A percentile compares a stretch with the other conserved stretches of the same genome.
phyloP scores from a whole-genome alignment of 2,888 invertebrate species.

The Erpobdella octoculata region DNA sequence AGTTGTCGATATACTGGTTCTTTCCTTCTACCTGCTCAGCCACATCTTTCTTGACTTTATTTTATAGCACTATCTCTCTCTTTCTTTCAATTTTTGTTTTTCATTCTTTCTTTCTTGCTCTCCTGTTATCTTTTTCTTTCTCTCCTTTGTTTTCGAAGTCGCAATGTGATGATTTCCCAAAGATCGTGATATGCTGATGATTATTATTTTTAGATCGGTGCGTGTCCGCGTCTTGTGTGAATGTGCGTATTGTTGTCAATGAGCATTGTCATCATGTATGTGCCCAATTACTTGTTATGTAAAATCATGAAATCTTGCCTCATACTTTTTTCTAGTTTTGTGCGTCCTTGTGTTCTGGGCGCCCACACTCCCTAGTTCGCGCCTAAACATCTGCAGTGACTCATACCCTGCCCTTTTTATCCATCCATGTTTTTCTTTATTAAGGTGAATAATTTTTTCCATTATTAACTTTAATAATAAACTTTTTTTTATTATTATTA shows the following conservation, averaged over 20 bases:
- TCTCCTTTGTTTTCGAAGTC: neutral
- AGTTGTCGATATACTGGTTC: neutral
- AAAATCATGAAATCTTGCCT: conserved; percentile 7
- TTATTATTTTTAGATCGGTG: no score
- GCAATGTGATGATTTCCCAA: neutral
- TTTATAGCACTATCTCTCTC: neutral
- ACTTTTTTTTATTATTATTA: no score
- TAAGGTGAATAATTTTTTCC: no score
- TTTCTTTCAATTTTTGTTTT: neutral
- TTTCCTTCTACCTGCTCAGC: neutral
- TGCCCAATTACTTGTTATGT: neutral
- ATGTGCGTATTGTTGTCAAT: neutral
- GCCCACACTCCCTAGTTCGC: no score
- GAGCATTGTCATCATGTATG: neutral
- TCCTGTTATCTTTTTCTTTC: neutral
- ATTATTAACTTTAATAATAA: no score
- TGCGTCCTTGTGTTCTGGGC: neutral
- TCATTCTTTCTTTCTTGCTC: neutral
- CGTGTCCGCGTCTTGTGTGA: neutral
- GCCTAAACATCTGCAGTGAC: neutral
- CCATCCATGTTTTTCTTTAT: neutral
- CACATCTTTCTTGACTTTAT: neutral
- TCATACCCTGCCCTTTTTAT: neutral
- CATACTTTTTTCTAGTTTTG: neutral
- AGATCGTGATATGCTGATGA: neutral